Evolutionary conservation across 2,888 invertebrate genomes (phyloP).

Genomic region (Ormyrus pomaceus): DNA sequence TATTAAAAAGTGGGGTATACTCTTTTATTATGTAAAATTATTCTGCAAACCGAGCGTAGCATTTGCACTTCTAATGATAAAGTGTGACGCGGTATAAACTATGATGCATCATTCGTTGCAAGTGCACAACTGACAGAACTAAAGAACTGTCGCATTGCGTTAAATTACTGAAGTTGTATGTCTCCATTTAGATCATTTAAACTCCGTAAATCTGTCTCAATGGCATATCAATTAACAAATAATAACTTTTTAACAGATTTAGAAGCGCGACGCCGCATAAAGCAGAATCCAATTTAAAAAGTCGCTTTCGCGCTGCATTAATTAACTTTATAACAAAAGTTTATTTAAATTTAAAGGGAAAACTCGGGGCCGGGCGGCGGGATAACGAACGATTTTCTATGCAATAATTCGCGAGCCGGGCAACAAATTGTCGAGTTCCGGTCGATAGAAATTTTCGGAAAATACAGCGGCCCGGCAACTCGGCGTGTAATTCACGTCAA

Average conservation of each 20-base stretch:
- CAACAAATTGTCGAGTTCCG: conserved; percentile 6
- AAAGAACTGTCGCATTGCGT: background rate
- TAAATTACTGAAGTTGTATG: conserved; percentile 14
- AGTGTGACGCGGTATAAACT: conserved; percentile 9
- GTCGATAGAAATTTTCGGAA: conserved; percentile 2
- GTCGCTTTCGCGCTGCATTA: too few species aligned
- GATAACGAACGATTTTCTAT: too few species aligned
- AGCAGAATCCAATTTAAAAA: too few species aligned
- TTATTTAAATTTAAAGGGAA: too few species aligned
- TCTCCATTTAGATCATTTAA: conserved; percentile 35
- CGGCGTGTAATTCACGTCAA: conserved; percentile 40
- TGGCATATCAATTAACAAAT: conserved; percentile 9
- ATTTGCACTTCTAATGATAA: background rate
- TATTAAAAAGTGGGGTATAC: too few species aligned
- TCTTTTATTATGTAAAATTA: too few species aligned
- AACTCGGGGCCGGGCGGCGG: too few species aligned
- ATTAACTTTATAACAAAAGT: too few species aligned
- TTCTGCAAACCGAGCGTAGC: too few species aligned
- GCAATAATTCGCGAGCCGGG: conserved; percentile 7
- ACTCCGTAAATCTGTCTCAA: conserved; percentile 19
- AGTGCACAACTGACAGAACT: conserved; percentile 5
- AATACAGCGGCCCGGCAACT: conserved; percentile 27
- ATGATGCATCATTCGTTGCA: conserved; percentile 2
- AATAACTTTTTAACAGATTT: background rate
- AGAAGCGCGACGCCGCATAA: too few species aligned